Evolutionary conservation across 92 coral and sea anemone species (phyloP), one percentile per base, ranked within the genome.

Genomic region (Phenganax marumi): DNA sequence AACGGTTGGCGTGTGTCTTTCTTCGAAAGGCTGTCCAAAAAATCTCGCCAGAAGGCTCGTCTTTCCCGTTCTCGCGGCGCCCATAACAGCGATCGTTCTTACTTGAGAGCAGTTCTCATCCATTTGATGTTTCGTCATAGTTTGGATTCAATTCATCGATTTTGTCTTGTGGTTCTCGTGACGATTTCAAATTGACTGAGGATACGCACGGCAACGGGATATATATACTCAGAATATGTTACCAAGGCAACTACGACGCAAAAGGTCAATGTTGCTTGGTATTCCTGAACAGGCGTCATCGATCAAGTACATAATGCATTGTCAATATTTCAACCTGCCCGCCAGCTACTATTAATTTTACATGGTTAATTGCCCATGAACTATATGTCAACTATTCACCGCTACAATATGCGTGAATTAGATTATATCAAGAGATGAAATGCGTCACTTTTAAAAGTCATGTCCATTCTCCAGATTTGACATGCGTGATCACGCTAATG

Each of bases 1-100:
- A 54, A 94, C 85, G 0, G 98, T 94, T 49, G 98, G 98, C 12
- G 50, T 60, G 49, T 94, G 87, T 33, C 77, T 85, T 19, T 79
- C 89, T 18, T 87, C 86, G 54, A 92, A 89, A 14, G 88, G 85
- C 43, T 85, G 73, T 10, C 91, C 98, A 8, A 94, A 87, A 57
- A 92, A 93, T 0, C 93, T 84, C 8, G 64, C 84, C 56, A 94
- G 87, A 22, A 94, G 73, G 0, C 93, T 75, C 0, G 95, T 90
- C 70, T 94, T 94, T 18, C 98, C 98, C 2, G 93, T 97, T 19
- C 85, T 82, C 0, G 95, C 76, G 39, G 81, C 97, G 3, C 98
- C 98, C 50, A 94, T 89, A 24, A 94, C 93, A 51, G 91, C 97
- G n/a, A 94, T 80, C 8, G 93, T 94, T 70, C 87, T 84, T 73